Evolutionary conservation across 23 tunicate species (phyloP).

Genomic region (Halocynthia roretzi): DNA sequence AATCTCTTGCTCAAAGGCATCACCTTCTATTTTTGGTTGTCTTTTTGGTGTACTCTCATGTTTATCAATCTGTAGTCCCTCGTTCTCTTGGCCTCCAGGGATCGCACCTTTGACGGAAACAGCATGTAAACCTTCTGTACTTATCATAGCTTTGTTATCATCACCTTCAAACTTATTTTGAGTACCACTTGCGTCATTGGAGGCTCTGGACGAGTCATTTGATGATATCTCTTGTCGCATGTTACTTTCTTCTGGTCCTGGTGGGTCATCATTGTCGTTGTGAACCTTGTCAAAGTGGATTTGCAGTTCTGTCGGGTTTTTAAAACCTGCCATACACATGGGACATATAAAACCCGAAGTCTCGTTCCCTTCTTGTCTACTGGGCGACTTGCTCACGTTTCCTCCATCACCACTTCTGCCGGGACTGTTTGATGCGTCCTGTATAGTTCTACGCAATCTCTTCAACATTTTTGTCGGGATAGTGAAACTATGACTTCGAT

Average conservation of each 20-base stretch:
- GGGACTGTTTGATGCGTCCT: constrained; percentile 11
- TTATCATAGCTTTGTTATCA: not conserved
- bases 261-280: constrained; percentile 3
- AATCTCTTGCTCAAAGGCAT: constrained; percentile 28
- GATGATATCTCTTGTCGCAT: not conserved
- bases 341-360: constrained; percentile 87
- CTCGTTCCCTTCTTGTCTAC: not conserved
- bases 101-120: not conserved
- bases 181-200: not conserved
- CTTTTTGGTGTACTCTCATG: not conserved
- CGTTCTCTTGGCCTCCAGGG: too few species aligned
- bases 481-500: too few species aligned
- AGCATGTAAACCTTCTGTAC: constrained; percentile 16
- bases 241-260: constrained; percentile 6
- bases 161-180: not conserved
- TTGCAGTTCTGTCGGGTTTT: constrained; percentile 49
- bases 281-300: constrained; percentile 67
- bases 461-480: constrained; percentile 9
- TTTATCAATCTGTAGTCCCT: too few species aligned
- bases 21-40: not conserved
- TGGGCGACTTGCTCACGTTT: not conserved
- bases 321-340: constrained; percentile 68
- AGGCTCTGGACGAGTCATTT: too few species aligned
- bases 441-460: constrained; percentile 16
- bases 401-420: not conserved